Conservation (phyloP, 2,113 vertebrate genomes). For the Eonycteris spelaea region DNA sequence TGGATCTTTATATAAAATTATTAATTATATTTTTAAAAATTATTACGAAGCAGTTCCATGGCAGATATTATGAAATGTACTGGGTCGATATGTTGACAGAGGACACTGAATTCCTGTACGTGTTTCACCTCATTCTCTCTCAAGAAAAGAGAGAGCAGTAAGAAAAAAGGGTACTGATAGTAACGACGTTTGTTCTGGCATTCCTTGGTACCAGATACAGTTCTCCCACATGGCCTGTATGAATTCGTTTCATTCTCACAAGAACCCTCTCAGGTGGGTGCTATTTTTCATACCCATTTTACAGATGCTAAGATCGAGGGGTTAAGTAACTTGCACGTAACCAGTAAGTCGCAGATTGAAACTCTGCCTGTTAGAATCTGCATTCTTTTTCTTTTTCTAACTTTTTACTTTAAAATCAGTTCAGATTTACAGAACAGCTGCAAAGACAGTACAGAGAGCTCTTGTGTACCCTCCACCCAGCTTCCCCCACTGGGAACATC, state of each 20-base stretch:
- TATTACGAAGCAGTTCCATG: background rate
- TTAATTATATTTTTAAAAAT: background rate
- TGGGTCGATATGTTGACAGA: background rate
- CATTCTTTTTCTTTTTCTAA: background rate
- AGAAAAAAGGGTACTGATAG: background rate
- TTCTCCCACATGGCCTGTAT: accelerated
- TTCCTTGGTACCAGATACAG: background rate
- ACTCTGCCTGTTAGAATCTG: background rate
- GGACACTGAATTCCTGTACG: background rate
- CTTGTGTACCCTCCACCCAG: background rate
- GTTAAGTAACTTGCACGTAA: background rate
- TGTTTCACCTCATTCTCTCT: background rate
- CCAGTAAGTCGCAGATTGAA: background rate
- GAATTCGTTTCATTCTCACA: background rate
- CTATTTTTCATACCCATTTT: background rate
- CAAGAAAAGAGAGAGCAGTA: too few relatives aligned
- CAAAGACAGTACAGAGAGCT: background rate
- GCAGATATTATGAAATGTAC: background rate
- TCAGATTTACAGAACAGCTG: background rate
- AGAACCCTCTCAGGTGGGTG: background rate
- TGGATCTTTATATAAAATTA: background rate
- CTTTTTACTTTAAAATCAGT: background rate
- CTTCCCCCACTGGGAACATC: background rate
- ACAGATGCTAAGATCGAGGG: background rate
- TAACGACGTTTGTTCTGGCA: background rate